Percentiles rank a stretch among this genome's conserved stretches.
Conservation (phyloP, 2,888 invertebrate species). For the Rhamphomyia laevipes region DNA sequence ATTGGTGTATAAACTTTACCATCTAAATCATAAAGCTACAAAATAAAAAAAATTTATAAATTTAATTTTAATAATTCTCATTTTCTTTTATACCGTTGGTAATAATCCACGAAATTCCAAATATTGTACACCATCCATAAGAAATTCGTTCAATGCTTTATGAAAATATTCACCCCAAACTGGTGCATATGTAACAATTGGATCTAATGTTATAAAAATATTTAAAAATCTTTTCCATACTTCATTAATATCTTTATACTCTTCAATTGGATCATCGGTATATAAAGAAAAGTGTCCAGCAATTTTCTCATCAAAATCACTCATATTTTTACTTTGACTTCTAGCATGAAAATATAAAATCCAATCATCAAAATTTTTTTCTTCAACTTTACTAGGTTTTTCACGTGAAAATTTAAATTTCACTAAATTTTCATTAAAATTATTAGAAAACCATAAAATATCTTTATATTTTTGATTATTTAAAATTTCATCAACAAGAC, state of each 20-base stretch:
- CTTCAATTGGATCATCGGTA: constrained; percentile 38
- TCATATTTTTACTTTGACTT: background rate
- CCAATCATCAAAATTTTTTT: constrained; percentile 23
- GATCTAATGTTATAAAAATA: constrained; percentile 43
- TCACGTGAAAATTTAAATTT: constrained; percentile 31
- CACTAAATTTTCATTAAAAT: constrained; percentile 18
- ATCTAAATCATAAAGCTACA: constrained; percentile 50
- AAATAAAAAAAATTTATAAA: constrained; percentile 2
- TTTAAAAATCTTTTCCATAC: constrained; percentile 48
- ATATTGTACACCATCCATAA: constrained; percentile 57
- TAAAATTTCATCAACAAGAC: constrained; percentile 39
- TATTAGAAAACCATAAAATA: constrained; percentile 35
- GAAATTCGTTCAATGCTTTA: constrained; percentile 47
- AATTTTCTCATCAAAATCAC: constrained; percentile 42
- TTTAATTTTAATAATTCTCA: background rate
- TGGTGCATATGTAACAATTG: constrained; percentile 48
- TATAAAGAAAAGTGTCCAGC: constrained; percentile 45
- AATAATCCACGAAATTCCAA: constrained; percentile 55
- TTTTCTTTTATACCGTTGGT: constrained; percentile 34
- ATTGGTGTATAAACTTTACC: constrained; percentile 44
- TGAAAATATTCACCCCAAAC: constrained; percentile 55
- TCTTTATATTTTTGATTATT: background rate
- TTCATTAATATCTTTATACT: constrained; percentile 42
- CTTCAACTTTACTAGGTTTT: constrained; percentile 8
- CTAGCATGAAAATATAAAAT: constrained; percentile 7